phyloP scores from a whole-genome alignment of 2,113 vertebrate genomes.

The Rutilus rutilus region DNA sequence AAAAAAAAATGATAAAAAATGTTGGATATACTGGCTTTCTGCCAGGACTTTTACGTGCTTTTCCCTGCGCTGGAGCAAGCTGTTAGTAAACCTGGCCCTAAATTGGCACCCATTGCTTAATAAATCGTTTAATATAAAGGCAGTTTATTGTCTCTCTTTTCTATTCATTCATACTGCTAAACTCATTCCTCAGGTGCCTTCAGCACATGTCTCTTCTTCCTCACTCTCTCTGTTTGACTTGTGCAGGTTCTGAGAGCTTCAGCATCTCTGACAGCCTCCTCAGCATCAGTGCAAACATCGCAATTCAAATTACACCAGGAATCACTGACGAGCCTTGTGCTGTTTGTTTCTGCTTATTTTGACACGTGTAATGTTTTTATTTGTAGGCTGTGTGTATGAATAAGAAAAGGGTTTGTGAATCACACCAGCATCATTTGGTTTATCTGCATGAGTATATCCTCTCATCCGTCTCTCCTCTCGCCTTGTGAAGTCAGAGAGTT shows the following conservation, averaged over 20 bases:
- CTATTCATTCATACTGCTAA: conserved; percentile 51
- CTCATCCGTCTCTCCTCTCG: conserved; percentile 52
- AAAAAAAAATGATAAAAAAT: no score
- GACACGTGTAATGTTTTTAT: conserved; percentile 64
- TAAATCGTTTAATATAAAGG: neutral
- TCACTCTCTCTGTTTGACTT: conserved; percentile 52
- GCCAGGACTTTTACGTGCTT: no score
- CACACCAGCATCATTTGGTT: conserved; percentile 65
- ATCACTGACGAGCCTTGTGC: conserved; percentile 49
- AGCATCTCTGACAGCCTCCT: conserved; percentile 63
- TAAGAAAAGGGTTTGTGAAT: conserved; percentile 64
- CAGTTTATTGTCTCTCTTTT: conserved; percentile 50
- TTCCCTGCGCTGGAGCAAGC: no score
- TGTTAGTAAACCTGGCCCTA: no score
- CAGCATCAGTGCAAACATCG: conserved; percentile 62
- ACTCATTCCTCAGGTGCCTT: conserved; percentile 13
- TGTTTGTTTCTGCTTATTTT: conserved; percentile 62
- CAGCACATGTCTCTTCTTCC: neutral
- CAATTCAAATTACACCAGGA: conserved; percentile 63
- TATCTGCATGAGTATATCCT: conserved; percentile 54
- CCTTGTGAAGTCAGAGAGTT: conserved; percentile 68
- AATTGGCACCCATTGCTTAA: neutral
- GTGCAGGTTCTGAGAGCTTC: conserved; percentile 58
- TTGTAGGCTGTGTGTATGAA: conserved; percentile 64
- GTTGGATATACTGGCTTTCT: no score